Evolutionary conservation across 2,797 vertebrate genomes (phyloP).

Genomic region (Hirundo rustica): DNA sequence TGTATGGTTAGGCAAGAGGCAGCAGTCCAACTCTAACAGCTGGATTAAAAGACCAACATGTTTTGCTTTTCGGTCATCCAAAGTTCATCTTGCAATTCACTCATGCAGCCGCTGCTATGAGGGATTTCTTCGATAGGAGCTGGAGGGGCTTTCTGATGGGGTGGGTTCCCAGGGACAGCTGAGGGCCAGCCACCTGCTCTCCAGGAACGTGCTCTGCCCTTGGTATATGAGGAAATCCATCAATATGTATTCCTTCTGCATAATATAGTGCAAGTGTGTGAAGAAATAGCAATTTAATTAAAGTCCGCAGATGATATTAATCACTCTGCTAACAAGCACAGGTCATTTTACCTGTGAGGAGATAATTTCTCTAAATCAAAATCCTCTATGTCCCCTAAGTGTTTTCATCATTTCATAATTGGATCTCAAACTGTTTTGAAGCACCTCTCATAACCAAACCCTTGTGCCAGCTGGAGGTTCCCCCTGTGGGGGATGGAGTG

Average conservation of each 20-base stretch:
- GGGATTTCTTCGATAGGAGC: not conserved
- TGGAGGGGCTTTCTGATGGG: not conserved
- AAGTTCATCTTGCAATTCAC: constrained; percentile 20
- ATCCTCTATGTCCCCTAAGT: not conserved
- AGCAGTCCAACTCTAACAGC: constrained; percentile 19
- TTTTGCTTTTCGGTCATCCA: constrained; percentile 41
- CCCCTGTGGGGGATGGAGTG: not conserved
- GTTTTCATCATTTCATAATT: not conserved
- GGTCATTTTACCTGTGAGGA: not conserved
- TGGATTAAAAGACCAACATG: constrained; percentile 10
- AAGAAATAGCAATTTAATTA: not conserved
- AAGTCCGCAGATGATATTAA: not conserved
- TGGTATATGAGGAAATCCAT: not conserved
- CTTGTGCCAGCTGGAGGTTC: not conserved
- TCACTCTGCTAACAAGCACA: not conserved
- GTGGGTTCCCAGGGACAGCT: not conserved
- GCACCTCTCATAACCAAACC: not conserved
- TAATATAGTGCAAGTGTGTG: not conserved
- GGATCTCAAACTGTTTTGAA: constrained; percentile 28
- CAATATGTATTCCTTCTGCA: not conserved
- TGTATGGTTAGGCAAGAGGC: not conserved
- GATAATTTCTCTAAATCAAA: constrained; percentile 23
- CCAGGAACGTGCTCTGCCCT: not conserved
- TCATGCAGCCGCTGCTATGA: not conserved
- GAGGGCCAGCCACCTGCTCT: not conserved